phyloP scores from a whole-genome alignment of 2,113 vertebrate species.

The Boulengerochromis microlepis region DNA sequence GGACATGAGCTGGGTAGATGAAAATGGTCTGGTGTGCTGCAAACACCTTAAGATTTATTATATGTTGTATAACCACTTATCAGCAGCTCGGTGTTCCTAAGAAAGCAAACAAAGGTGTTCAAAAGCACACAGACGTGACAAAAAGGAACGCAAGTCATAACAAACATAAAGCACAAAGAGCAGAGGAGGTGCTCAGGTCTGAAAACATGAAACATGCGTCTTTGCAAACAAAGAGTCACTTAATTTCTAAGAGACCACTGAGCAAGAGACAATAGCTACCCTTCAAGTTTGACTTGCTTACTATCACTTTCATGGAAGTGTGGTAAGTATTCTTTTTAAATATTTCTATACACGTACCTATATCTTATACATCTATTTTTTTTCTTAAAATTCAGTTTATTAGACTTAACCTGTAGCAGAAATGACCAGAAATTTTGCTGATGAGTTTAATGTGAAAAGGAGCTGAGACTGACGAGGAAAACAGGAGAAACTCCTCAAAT shows the following conservation, averaged over 20 bases:
- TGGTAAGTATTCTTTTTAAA: background rate
- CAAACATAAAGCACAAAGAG: background rate
- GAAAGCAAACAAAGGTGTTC: background rate
- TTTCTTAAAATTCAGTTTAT: background rate
- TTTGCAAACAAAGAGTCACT: background rate
- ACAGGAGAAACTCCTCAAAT: constrained; percentile 57
- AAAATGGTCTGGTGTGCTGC: no score
- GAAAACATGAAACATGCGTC: background rate
- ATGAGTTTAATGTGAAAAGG: constrained; percentile 8
- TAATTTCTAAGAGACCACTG: background rate
- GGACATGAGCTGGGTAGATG: no score
- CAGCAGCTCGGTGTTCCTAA: background rate
- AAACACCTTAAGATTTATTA: background rate
- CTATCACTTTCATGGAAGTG: background rate
- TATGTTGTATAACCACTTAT: no score
- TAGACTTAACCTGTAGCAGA: constrained; percentile 65
- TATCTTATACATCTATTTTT: background rate
- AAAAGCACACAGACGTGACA: background rate
- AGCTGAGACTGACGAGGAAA: constrained; percentile 65
- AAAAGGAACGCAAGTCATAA: background rate
- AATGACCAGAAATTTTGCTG: constrained; percentile 43
- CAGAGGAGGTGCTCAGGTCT: background rate
- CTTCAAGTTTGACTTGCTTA: background rate
- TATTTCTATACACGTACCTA: no score
- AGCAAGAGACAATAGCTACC: no score